A percentile compares a stretch with the other conserved stretches of the same genome.
These are phyloP conservation scores for Cetoscarus ocellatus DNA, from an alignment of 2,797 vertebrate genomes.

Conservation along the genomic window DNA sequence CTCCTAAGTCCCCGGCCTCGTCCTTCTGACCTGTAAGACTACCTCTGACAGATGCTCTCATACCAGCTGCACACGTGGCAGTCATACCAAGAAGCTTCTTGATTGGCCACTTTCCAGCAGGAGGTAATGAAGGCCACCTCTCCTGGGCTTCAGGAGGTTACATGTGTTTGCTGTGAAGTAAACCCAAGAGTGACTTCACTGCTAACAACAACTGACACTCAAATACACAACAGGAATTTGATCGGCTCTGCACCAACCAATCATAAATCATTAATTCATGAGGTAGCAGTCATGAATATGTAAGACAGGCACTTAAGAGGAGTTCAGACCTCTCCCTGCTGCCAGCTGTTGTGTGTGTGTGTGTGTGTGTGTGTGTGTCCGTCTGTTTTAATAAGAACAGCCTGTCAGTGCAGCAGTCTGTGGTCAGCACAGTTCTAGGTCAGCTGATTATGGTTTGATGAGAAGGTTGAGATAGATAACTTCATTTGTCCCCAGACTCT, in stretches of 20 bases:
- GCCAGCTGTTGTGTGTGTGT: not conserved
- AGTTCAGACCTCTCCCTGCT: conserved; percentile 11
- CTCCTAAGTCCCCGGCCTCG: conserved; percentile 49
- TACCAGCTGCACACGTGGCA: conserved; percentile 32
- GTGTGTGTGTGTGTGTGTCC: conserved; percentile 2
- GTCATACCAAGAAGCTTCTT: conserved; percentile 19
- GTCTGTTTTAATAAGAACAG: conserved; percentile 22
- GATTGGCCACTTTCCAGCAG: conserved; percentile 1
- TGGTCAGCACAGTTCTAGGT: conserved; percentile 39
- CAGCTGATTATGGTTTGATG: conserved; percentile 62
- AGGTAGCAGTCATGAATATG: conserved; percentile 37
- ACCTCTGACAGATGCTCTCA: conserved; percentile 8
- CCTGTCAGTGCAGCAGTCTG: conserved; percentile 21
- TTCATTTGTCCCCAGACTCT: conserved; percentile 43
- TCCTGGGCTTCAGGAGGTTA: conserved; percentile 1
- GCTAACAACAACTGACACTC: conserved; percentile 22
- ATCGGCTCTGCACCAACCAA: conserved; percentile 27
- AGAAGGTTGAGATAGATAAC: conserved; percentile 56
- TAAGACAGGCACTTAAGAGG: conserved; percentile 4
- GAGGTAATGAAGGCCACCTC: conserved; percentile 13
- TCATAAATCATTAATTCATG: conserved; percentile 45
- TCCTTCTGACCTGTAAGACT: conserved; percentile 42
- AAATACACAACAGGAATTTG: conserved; percentile 30
- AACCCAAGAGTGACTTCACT: not conserved
- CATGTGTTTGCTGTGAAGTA: conserved; percentile 12